Conservation (phyloP, 2,888 invertebrate species). For the Girardia tigrina region DNA sequence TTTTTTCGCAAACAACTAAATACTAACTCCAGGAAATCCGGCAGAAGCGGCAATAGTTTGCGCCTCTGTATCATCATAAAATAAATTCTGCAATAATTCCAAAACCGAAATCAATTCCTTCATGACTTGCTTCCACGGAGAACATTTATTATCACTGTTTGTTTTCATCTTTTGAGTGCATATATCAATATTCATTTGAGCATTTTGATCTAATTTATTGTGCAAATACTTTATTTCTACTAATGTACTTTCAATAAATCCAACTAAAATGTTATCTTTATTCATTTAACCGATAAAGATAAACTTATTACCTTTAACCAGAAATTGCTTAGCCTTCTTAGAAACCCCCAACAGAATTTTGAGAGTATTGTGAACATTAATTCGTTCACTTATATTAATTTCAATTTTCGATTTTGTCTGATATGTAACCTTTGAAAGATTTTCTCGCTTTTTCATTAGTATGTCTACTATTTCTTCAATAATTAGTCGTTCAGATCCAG, state of each 20-base stretch:
- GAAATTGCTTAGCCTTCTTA: neutral
- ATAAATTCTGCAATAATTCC: neutral
- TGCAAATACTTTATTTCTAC: conserved; percentile 20
- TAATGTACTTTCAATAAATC: conserved; percentile 5
- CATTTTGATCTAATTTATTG: neutral
- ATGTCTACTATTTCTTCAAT: neutral
- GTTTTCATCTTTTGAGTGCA: neutral
- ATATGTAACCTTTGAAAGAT: neutral
- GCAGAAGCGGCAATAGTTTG: neutral
- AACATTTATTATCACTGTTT: neutral
- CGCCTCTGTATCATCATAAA: neutral
- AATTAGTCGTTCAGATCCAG: neutral
- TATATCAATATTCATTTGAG: neutral
- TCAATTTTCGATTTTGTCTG: neutral
- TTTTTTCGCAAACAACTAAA: too few relatives aligned
- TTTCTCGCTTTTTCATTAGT: conserved; percentile 9
- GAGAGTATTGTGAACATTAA: conserved; percentile 3
- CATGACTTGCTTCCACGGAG: neutral
- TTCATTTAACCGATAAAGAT: neutral
- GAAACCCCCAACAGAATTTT: neutral
- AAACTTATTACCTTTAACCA: neutral
- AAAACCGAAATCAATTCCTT: neutral
- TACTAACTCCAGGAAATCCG: neutral
- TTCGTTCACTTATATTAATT: neutral
- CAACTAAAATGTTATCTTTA: neutral